Evolutionary conservation across 2,113 vertebrate species (phyloP), one percentile per base, ranked within the genome.

Genomic region (Pygoscelis adeliae): DNA sequence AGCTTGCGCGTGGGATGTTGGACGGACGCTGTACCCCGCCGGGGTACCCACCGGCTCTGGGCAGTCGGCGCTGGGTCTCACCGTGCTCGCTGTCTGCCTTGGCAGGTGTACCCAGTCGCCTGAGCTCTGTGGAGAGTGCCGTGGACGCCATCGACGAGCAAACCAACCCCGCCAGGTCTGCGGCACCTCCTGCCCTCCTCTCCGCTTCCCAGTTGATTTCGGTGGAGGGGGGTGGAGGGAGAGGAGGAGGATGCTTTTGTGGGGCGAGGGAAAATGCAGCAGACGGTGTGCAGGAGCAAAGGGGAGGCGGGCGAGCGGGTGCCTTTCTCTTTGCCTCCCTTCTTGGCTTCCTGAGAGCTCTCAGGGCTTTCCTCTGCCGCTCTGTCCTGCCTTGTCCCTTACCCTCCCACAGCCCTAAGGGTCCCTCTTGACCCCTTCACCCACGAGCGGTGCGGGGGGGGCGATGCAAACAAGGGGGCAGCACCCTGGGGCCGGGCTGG

Each of bases 101-200:
- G 27, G 7, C 98, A 99, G 99, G 99, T 99, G 20, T 99, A 99
- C 99, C 89, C 99, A 99, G 98, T 99, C 99, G 0, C 98, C 98
- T 99, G 83, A 99, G 98, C 98, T 99, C 99, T 0, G 99, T 99
- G 97, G 99, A 99, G 97, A 99, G 99, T 4, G 99, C 99, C 0
- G 99, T 99, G 95, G 99, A 99, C 25, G 99, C 99, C 65, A 99
- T 99, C 2, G 99, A 99, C 0, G 99, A 99, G 91, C 99, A 99
- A 96, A 99, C 99, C 98, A 98, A 98, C 98, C 99, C 99, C 23
- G 83, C 97, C 94, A 98, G 99, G 99, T 99, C 91, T n/a, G 98
- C 32, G 3, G 18, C 17, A 5, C 15, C 32, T 20, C 27, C 63
- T 10, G 25, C 25, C 36, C 21, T 70, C 15, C 49, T 32, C 26